Base-by-base conservation (phyloP, 2,113 vertebrate genomes). In the Oreocharis arfaki region DNA sequence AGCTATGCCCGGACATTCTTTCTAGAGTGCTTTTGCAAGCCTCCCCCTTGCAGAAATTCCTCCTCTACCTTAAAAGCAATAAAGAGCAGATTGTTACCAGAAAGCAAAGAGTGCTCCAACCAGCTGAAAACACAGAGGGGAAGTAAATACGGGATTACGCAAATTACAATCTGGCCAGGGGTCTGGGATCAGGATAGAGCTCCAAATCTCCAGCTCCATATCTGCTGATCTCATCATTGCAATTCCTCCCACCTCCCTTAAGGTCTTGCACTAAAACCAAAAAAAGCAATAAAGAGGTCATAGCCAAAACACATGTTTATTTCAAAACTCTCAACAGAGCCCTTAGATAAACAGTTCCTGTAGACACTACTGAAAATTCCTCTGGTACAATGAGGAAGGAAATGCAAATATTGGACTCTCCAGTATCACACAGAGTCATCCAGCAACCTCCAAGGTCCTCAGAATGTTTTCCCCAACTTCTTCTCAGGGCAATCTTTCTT, bases 361-460 rank as follows among this genome's bases (percentile, higher is more conserved):
- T 50, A 59, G 42, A 81, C 9, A 75, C 60, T 84, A 78, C 81
- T 89, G 84, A 86, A 89, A 96, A 93, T 89, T 89, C 77, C 60
- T 63, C 39, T 75, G 52, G 56, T 75, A 91, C 23, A 71, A 22
- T 13, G 21, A 91, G 57, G 56, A 94, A 91, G 60, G 47, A 87
- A 91, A 82, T 21, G 13, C 23, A 28, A 71, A 37, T 63, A 53
- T 11, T 52, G 30, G 42, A 75, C 44, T 75, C 35, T 50, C 47
- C 60, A 47, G 7, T 46, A 39, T 24, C 50, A 69, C 24, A 41
- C 4, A 17, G n/a, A 47, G 32, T 20, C 28, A 63, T 44, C 56
- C 65, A 94, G 30, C 52, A 87, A 6, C 32, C 20, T 71, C 61
- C 55, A 68, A 69, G 32, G 30, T 56, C 46, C 50, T 80, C 55